Conservation (phyloP, 1,140 invertebrate genomes). For the Diplogasteroides magnus region DNA sequence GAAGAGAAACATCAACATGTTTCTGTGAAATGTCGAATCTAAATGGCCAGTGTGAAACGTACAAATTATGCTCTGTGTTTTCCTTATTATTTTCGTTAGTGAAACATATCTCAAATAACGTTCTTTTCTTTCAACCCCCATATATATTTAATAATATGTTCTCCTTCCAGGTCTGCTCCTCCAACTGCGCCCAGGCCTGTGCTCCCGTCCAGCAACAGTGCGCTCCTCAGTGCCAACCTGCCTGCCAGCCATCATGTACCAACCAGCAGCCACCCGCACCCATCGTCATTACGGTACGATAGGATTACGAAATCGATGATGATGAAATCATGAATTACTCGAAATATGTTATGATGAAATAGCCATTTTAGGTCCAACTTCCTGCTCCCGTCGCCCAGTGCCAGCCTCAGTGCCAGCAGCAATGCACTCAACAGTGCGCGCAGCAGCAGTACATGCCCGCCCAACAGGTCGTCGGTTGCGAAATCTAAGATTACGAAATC, state of each 20-base stretch:
- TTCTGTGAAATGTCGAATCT: too few species aligned
- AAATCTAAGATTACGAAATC: too few species aligned
- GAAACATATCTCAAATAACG: too few species aligned
- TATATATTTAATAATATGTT: too few species aligned
- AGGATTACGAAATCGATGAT: neutral
- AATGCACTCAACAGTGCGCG: constrained; percentile 8
- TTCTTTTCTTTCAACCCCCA: too few species aligned
- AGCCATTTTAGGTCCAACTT: neutral
- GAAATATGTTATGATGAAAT: neutral
- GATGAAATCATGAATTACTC: neutral
- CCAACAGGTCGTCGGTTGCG: too few species aligned
- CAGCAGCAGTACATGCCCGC: too few species aligned
- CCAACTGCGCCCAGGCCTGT: constrained; percentile 11
- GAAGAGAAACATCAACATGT: too few species aligned
- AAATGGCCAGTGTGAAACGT: too few species aligned
- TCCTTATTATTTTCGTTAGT: too few species aligned
- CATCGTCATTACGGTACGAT: neutral
- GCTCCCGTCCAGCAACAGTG: constrained; percentile 14
- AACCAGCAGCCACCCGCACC: constrained; percentile 18
- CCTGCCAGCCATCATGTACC: constrained; percentile 16
- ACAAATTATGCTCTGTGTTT: too few species aligned
- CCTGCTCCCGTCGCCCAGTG: constrained; percentile 12
- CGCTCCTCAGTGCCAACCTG: constrained; percentile 14
- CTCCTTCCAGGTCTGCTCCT: neutral
- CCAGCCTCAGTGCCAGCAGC: constrained; percentile 22